Percentiles rank a stretch among this genome's conserved stretches.
These are phyloP conservation scores for Sphenopsis melanotis DNA, from an alignment of 2,797 vertebrate genomes.

Conservation along the genomic window DNA sequence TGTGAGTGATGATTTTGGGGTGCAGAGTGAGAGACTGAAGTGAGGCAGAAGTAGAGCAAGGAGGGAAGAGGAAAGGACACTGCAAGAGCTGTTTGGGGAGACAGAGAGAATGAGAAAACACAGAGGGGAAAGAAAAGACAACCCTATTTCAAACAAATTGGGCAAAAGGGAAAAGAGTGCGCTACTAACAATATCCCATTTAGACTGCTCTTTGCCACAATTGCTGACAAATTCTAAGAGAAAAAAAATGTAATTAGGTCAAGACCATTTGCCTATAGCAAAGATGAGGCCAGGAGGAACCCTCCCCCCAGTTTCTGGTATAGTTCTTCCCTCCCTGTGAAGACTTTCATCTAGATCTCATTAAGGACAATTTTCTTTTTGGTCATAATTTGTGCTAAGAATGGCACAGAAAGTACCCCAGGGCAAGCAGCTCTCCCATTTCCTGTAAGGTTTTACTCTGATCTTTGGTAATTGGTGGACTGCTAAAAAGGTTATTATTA, in stretches of 20 bases:
- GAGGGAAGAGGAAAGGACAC: background rate
- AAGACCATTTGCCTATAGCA: background rate
- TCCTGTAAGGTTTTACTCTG: slow-evolving; percentile 37
- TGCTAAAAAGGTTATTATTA: slow-evolving; percentile 30
- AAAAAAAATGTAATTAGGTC: background rate
- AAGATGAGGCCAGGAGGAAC: background rate
- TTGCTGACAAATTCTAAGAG: background rate
- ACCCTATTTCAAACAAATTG: background rate
- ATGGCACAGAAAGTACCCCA: slow-evolving; percentile 11
- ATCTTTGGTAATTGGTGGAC: slow-evolving; percentile 32
- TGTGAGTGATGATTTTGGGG: slow-evolving; percentile 53
- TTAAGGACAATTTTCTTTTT: slow-evolving; percentile 46
- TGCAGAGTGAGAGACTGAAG: slow-evolving; percentile 48
- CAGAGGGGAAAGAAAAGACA: background rate
- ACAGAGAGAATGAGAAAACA: background rate
- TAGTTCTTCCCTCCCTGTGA: background rate
- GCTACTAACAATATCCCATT: background rate
- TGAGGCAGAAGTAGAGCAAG: background rate
- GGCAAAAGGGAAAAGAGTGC: background rate
- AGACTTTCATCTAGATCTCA: slow-evolving; percentile 36
- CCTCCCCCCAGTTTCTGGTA: background rate
- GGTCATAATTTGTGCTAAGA: slow-evolving; percentile 41
- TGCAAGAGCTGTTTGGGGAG: background rate
- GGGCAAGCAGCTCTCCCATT: background rate
- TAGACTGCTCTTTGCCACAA: background rate